Base-by-base conservation (phyloP, 2,113 vertebrate genomes). In the Eretmochelys imbricata region DNA sequence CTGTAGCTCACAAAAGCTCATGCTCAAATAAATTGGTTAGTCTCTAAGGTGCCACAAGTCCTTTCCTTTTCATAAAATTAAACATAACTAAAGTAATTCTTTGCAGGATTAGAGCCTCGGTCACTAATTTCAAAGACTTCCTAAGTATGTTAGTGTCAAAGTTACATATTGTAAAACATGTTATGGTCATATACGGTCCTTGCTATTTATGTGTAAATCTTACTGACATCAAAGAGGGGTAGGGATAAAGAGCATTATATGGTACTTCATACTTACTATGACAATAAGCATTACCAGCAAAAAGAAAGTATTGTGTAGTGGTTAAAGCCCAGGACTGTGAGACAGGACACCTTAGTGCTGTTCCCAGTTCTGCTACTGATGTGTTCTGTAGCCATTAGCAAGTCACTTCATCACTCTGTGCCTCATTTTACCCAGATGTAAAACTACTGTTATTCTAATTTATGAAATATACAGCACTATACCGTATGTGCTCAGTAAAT, bases 211-310 rank as follows among this genome's bases (percentile, higher is more conserved):
- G 75, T 53, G n/a, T 1, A 93, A 93, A 85, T 27, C 4, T n/a
- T 80, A n/a, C 14, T 79, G 1, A 25, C 82, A 84, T 91, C 38
- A 57, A 85, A 24, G 49, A 6, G 9, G 35, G 0, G n/a, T 79
- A 75, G 19, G n/a, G 29, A 91, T n/a, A 27, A 89, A 75, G 82
- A 48, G 20, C 10, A 42, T 38, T 42, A 75, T 65, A 35, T 4
- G 2, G 1, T 72, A 80, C 55, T 76, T 85, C 79, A 54, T 35
- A 6, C 2, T 57, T 49, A 62, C 3, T 8, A 87, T 48, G 57
- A 91, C 12, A 50, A 53, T 1, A 10, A 57, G 27, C 75, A 24
- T 93, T 96, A 90, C 51, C 27, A 87, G 59, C 2, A 83, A 90
- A 91, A 84, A 10, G 9, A 11, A 94, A 85, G 42, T 8, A 46